A percentile compares a stretch with the other conserved stretches of the same genome.
These are phyloP conservation scores for Plutomurus gul DNA, from an alignment of 1,140 invertebrate species.

Conservation along the genomic window DNA sequence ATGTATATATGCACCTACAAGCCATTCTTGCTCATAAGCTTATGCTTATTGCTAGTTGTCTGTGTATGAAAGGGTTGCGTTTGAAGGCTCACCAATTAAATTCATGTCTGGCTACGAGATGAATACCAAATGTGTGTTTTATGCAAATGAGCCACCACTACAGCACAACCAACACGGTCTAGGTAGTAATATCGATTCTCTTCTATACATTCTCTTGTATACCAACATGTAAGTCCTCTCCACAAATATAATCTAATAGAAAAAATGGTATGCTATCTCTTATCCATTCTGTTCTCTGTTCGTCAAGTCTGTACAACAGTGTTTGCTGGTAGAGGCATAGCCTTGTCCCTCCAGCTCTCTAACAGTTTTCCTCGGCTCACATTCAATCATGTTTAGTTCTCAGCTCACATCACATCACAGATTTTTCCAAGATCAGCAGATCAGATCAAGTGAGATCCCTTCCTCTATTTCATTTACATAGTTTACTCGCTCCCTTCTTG, in stretches of 20 bases:
- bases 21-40: no score
- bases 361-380: background rate
- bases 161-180: background rate
- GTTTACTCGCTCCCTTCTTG: background rate
- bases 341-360: background rate
- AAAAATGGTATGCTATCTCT: conserved; percentile 14
- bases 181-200: conserved; percentile 17
- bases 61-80: conserved; percentile 31
- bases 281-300: background rate
- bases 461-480: background rate
- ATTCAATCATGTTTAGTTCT: background rate
- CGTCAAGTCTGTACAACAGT: background rate
- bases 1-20: no score
- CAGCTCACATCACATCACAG: conserved; percentile 7
- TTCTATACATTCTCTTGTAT: background rate
- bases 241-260: conserved; percentile 3
- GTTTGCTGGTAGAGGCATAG: no score
- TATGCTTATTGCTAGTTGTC: no score
- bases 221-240: background rate
- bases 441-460: conserved; percentile 23
- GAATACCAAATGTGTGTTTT: conserved; percentile 47
- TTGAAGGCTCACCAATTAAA: conserved; percentile 49
- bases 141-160: conserved; percentile 42
- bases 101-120: conserved; percentile 46
- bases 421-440: conserved; percentile 24